Evolutionary conservation across 2,888 invertebrate genomes (phyloP).

Genomic region (Agrenia bidenticulata): DNA sequence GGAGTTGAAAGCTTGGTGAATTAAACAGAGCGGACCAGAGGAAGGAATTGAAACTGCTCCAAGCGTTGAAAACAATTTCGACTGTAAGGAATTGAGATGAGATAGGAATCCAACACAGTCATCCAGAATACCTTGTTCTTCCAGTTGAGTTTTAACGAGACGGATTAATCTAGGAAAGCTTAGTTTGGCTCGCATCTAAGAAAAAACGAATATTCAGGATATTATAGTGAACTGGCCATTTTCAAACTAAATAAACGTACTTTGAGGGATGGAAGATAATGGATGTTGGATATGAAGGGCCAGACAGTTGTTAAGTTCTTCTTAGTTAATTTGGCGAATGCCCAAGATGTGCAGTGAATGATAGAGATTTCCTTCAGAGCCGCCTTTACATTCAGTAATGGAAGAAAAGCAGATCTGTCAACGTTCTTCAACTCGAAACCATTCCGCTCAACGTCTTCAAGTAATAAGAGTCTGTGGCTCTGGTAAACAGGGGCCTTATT

Average conservation of each 20-base stretch:
- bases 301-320: slow-evolving; percentile 16
- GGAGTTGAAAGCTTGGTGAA: slow-evolving; percentile 1
- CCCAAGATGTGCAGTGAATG: slow-evolving; percentile 31
- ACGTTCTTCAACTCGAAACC: slow-evolving; percentile 24
- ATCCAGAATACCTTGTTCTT: too few relatives aligned
- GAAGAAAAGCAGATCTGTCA: slow-evolving; percentile 22
- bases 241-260: too few relatives aligned
- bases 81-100: too few relatives aligned
- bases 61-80: too few relatives aligned
- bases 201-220: too few relatives aligned
- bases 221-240: too few relatives aligned
- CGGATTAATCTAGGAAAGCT: too few relatives aligned
- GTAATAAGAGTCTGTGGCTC: slow-evolving; percentile 25
- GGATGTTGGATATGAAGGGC: slow-evolving; percentile 25
- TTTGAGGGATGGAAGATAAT: slow-evolving; percentile 24
- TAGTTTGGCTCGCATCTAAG: too few relatives aligned
- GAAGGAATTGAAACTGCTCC: not conserved
- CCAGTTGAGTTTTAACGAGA: too few relatives aligned
- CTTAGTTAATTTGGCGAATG: slow-evolving; percentile 18
- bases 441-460: slow-evolving; percentile 19
- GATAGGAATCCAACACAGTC: too few relatives aligned
- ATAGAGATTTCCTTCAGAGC: slow-evolving; percentile 25
- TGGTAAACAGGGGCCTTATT: slow-evolving; percentile 9
- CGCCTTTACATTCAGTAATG: slow-evolving; percentile 29
- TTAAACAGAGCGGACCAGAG: not conserved